Percentiles rank a stretch among this genome's conserved stretches.
These are phyloP conservation scores for Xylocopa sonorina DNA, from an alignment of 1,140 invertebrate species.

Conservation along the genomic window DNA sequence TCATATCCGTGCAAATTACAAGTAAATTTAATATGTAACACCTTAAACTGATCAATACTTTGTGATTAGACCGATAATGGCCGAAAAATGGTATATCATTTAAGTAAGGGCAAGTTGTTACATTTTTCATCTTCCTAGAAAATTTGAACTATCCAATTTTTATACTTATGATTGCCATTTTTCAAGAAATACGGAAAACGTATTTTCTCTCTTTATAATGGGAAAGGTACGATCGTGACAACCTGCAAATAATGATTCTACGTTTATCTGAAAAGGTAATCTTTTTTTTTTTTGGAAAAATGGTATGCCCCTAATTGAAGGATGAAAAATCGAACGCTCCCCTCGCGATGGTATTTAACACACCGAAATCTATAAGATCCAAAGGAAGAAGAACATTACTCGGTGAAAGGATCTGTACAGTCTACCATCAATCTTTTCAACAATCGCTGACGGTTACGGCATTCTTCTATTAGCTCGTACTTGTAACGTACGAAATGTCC, in stretches of 20 bases:
- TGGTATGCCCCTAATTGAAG: not conserved
- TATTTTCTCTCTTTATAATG: not conserved
- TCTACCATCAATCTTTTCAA: conserved; percentile 13
- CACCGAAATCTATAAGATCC: conserved; percentile 4
- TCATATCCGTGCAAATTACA: no score
- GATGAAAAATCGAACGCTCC: not conserved
- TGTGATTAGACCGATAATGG: no score
- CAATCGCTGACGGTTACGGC: not conserved
- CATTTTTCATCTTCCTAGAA: no score
- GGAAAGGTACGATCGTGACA: not conserved
- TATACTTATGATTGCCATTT: no score
- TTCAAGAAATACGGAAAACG: no score
- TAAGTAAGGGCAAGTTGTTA: no score
- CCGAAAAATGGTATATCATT: no score
- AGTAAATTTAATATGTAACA: no score
- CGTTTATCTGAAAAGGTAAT: not conserved
- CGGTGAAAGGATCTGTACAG: conserved; percentile 3
- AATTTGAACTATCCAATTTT: no score
- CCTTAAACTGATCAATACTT: no score
- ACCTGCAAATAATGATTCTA: not conserved
- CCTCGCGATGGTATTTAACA: not conserved
- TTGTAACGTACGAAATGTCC: no score
- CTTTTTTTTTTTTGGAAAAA: not conserved
- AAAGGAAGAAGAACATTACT: conserved; percentile 3
- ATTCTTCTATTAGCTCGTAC: conserved; percentile 1